These are phyloP conservation scores for Lymantria dispar DNA, from an alignment of 2,888 invertebrate genomes.

Conservation along the genomic window DNA sequence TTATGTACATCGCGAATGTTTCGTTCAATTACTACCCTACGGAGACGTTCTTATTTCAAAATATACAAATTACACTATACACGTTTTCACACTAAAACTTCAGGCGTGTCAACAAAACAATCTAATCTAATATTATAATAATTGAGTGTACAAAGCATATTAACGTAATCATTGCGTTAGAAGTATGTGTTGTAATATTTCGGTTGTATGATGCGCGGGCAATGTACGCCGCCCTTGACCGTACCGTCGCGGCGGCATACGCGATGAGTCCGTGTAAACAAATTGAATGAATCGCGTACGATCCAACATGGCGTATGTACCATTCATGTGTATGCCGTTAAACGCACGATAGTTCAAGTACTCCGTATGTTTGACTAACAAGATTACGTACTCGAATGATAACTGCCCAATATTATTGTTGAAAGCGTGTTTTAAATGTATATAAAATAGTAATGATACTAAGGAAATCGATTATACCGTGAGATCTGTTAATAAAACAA, in stretches of 20 bases:
- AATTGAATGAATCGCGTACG: slow-evolving; percentile 80
- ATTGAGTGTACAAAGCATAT: slow-evolving; percentile 13
- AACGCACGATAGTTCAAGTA: slow-evolving; percentile 71
- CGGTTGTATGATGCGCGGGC: slow-evolving; percentile 51
- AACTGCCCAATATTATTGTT: slow-evolving; percentile 9
- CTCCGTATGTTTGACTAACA: slow-evolving; percentile 60
- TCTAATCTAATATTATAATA: background rate
- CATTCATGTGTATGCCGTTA: slow-evolving; percentile 76
- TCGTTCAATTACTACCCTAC: background rate
- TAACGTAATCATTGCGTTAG: slow-evolving; percentile 37
- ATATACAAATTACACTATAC: slow-evolving; percentile 20
- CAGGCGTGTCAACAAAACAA: slow-evolving; percentile 26
- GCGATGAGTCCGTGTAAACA: slow-evolving; percentile 67
- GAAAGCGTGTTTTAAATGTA: background rate
- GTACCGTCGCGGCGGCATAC: slow-evolving; percentile 55
- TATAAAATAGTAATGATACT: background rate
- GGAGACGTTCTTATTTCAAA: slow-evolving; percentile 3
- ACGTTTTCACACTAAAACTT: slow-evolving; percentile 24
- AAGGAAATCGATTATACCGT: slow-evolving; percentile 19
- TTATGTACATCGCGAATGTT: background rate
- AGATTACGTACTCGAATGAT: slow-evolving; percentile 41
- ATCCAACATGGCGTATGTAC: slow-evolving; percentile 59
- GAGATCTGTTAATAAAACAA: slow-evolving; percentile 9
- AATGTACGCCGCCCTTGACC: slow-evolving; percentile 75
- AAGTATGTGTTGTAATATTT: slow-evolving; percentile 35